Conservation (phyloP, 2,888 invertebrate species). For the Drosophila eohydei region DNA sequence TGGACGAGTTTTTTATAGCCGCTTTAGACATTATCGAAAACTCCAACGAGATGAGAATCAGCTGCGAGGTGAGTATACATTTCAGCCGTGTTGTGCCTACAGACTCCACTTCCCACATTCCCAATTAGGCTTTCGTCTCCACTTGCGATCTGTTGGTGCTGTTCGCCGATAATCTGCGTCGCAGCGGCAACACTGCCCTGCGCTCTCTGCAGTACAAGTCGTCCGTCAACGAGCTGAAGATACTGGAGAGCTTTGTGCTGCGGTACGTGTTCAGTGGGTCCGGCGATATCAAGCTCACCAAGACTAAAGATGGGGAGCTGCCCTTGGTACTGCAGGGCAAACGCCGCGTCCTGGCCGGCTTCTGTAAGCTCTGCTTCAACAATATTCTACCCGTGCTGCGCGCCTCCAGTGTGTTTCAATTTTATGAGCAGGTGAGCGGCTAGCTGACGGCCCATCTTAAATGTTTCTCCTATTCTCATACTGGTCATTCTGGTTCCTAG, state of each 20-base stretch:
- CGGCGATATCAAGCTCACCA: fast-evolving
- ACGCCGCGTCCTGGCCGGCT: neutral
- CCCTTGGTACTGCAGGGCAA: neutral
- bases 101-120: neutral
- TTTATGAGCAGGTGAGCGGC: conserved; percentile 1
- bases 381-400: neutral
- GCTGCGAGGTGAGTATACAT: neutral
- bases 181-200: neutral
- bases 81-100: no score
- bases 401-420: neutral
- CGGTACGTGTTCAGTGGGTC: neutral
- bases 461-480: neutral
- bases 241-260: neutral
- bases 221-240: neutral
- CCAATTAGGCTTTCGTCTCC: neutral
- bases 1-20: neutral
- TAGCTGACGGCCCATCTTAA: neutral
- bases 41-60: neutral
- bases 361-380: neutral
- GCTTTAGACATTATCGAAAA: neutral
- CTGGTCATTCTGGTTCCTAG: neutral
- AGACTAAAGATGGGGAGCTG: fast-evolving
- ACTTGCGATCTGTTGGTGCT: neutral
- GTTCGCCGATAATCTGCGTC: neutral
- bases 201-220: neutral